Conservation (phyloP, 2,113 vertebrate species). For the Myrmecobius fasciatus region DNA sequence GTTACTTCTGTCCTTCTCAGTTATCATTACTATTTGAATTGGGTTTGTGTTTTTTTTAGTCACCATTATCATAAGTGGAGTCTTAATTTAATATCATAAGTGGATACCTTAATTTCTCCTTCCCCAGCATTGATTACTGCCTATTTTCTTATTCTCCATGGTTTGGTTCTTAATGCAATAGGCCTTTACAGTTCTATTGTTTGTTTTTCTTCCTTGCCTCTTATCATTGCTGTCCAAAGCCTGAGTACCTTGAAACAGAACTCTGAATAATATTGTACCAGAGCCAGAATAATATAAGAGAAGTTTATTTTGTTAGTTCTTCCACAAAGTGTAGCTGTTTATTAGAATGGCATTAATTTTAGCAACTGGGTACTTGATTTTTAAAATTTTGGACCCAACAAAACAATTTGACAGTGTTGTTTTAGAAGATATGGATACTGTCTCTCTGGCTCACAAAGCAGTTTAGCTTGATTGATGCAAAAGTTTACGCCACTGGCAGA, state of each 20-base stretch:
- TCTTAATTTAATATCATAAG: too few species aligned
- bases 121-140: constrained; percentile 40
- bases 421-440: constrained; percentile 60
- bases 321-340: constrained; percentile 25
- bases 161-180: constrained; percentile 31
- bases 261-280: constrained; percentile 10
- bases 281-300: constrained; percentile 11
- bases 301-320: constrained; percentile 27
- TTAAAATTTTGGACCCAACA: constrained; percentile 50
- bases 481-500: neutral
- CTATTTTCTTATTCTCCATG: neutral
- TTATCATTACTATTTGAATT: neutral
- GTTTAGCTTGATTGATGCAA: constrained; percentile 55
- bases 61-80: constrained; percentile 32
- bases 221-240: constrained; percentile 28
- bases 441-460: constrained; percentile 45
- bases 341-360: constrained; percentile 40
- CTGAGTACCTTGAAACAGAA: constrained; percentile 12
- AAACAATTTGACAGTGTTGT: constrained; percentile 27
- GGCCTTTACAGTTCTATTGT: neutral
- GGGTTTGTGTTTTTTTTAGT: constrained; percentile 1
- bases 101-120: constrained; percentile 7
- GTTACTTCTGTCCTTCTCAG: neutral
- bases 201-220: constrained; percentile 45
- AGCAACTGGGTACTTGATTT: constrained; percentile 47